Evolutionary conservation across 2,888 invertebrate genomes (phyloP).

Genomic region (Nemotelus pantherinus): DNA sequence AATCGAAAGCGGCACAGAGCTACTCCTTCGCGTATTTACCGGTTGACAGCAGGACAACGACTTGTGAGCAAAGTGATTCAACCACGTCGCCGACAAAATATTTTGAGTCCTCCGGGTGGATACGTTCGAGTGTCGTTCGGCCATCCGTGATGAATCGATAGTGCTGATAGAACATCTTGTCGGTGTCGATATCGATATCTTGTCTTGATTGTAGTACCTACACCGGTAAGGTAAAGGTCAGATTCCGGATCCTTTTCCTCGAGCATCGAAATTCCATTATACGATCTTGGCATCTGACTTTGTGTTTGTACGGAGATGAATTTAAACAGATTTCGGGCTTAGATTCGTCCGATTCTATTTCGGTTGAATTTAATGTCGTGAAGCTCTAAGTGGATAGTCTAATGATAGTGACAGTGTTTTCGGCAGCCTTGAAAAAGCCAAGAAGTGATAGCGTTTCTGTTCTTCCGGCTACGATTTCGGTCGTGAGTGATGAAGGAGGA

Average conservation of each 20-base stretch:
- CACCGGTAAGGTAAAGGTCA: constrained; percentile 18
- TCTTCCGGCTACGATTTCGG: not conserved
- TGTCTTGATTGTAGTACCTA: constrained; percentile 16
- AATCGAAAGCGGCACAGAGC: constrained; percentile 29
- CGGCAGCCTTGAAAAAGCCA: not conserved
- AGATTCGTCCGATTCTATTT: not conserved
- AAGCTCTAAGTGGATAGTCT: not conserved
- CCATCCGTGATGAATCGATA: constrained; percentile 32
- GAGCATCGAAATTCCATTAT: constrained; percentile 7
- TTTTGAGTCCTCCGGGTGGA: constrained; percentile 29
- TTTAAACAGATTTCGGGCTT: constrained; percentile 7
- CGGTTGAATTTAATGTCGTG: not conserved
- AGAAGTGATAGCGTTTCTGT: not conserved
- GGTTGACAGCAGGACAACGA: constrained; percentile 22
- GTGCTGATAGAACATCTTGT: constrained; percentile 27
- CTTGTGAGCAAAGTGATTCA: constrained; percentile 14
- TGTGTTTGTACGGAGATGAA: not conserved
- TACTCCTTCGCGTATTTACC: constrained; percentile 15
- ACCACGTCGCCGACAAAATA: constrained; percentile 24
- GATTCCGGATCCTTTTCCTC: constrained; percentile 1
- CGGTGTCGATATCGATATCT: constrained; percentile 35
- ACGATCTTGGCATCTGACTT: not conserved
- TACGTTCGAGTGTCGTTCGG: no score
- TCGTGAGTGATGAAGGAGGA: constrained; percentile 19
- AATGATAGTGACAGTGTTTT: not conserved